Evolutionary conservation across 2,113 vertebrate species (phyloP).

Genomic region (Paratilapia polleni): DNA sequence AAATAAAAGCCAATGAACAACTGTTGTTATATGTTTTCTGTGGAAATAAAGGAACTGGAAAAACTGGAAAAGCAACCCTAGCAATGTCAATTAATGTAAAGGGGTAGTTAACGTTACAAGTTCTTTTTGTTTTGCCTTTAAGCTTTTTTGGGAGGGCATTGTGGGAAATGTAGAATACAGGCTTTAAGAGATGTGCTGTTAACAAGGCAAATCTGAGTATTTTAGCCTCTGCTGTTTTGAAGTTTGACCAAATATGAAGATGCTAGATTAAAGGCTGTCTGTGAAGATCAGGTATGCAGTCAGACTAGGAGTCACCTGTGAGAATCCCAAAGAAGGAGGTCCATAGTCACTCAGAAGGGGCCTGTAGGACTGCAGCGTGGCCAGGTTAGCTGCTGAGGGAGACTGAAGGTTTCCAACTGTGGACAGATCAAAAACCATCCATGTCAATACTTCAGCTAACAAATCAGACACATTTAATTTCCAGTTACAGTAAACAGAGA

Average conservation of each 20-base stretch:
- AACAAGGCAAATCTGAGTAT: neutral
- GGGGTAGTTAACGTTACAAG: too few species aligned
- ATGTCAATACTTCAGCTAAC: neutral
- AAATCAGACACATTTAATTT: neutral
- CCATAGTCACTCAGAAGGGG: conserved; percentile 96
- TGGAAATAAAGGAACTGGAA: neutral
- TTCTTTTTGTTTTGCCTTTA: conserved; percentile 1
- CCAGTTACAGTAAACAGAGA: neutral
- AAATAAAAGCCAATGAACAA: neutral
- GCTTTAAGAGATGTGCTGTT: too few species aligned
- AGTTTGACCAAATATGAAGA: too few species aligned
- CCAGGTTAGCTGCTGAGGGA: conserved; percentile 90
- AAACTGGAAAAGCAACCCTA: neutral
- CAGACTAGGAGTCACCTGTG: conserved; percentile 81
- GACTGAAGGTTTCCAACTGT: conserved; percentile 89
- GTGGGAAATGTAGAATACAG: neutral
- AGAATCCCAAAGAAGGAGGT: conserved; percentile 94
- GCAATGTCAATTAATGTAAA: too few species aligned
- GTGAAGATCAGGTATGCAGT: neutral
- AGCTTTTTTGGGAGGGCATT: neutral
- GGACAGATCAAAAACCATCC: neutral
- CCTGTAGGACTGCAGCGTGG: conserved; percentile 89
- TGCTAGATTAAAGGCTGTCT: neutral
- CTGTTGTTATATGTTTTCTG: neutral
- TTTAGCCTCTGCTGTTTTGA: neutral